Evolutionary conservation across 2,113 vertebrate genomes (phyloP), one percentile per base, ranked within the genome.

Genomic region (Pogonocichla stellata): DNA sequence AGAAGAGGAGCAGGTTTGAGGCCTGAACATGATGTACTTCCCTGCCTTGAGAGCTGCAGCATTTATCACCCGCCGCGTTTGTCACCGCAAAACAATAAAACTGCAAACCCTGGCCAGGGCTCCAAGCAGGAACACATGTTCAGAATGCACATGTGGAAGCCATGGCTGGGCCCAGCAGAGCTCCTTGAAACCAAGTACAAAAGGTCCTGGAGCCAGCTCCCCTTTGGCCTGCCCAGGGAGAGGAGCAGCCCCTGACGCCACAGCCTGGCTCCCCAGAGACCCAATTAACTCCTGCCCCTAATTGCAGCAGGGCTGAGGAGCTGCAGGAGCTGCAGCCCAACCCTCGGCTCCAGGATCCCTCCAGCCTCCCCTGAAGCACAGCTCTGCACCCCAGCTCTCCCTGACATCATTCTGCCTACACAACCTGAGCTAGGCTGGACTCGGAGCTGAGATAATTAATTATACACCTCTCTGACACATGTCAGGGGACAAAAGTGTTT

Each of bases 181-280:
- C 4, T 28, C 12, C 23, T 14, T 1, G 19, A 64, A 56, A 15
- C 7, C 0, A 3, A 75, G 78, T 26, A 90, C 70, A 80, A 36
- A 47, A 51, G 0, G 22, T 69, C 17, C 93, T 8, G 7, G 23
- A 19, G 64, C 0, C 2, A 58, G 61, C 6, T 34, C 10, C 45
- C 69, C 69, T 45, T 8, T 19, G 31, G 64, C 45, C 71, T 4
- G 1, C 3, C 1, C 0, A 0, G 0, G 24, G 16, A 9, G 64
- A 20, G 19, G 43, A 20, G 5, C 43, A 20, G 53, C 53, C 10
- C 9, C 4, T 28, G 13, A 6, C 5, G 4, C 31, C 4, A 5
- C 14, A 34, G 78, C 4, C 3, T 0, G 1, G 8, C 24, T 10
- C 38, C 43, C n/a, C 56, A 4, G 34, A 5, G 1, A 53, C 24